A percentile compares a stretch with the other conserved stretches of the same genome.
Conservation (phyloP, 2,888 invertebrate species). For the Halictus ligatus region DNA sequence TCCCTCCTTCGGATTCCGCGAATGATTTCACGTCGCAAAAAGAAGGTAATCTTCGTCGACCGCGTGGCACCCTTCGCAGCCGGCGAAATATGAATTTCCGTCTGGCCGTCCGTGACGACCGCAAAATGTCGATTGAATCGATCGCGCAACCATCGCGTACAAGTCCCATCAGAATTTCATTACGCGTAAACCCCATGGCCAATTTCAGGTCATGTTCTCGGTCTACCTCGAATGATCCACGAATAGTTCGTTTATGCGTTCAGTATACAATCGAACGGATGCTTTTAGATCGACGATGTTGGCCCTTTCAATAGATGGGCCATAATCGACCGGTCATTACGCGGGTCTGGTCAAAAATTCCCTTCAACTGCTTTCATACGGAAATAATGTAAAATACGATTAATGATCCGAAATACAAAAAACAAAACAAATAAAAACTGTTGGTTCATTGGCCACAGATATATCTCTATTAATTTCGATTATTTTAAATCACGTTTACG, state of each 20-base stretch:
- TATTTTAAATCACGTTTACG: no score
- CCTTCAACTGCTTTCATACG: neutral
- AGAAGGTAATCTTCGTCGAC: conserved; percentile 14
- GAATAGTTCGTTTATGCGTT: conserved; percentile 25
- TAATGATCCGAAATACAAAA: no score
- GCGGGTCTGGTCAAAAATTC: conserved; percentile 21
- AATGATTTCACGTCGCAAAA: neutral
- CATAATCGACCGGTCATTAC: conserved; percentile 21
- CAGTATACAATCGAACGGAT: conserved; percentile 23
- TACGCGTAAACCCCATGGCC: conserved; percentile 67
- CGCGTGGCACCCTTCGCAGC: conserved; percentile 22
- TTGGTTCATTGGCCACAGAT: no score
- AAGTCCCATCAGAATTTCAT: conserved; percentile 72
- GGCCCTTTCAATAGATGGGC: conserved; percentile 19
- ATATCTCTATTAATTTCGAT: no score
- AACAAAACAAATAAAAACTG: no score
- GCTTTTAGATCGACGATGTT: conserved; percentile 19
- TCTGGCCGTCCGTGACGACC: conserved; percentile 47
- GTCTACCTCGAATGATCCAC: conserved; percentile 56
- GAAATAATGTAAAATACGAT: neutral
- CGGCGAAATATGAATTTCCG: conserved; percentile 64
- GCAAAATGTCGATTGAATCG: conserved; percentile 67
- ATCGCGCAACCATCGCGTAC: conserved; percentile 48
- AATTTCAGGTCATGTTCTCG: conserved; percentile 62
- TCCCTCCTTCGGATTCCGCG: neutral